Base-by-base conservation (phyloP, 1,140 invertebrate genomes). In the Drosophila jambulina region DNA sequence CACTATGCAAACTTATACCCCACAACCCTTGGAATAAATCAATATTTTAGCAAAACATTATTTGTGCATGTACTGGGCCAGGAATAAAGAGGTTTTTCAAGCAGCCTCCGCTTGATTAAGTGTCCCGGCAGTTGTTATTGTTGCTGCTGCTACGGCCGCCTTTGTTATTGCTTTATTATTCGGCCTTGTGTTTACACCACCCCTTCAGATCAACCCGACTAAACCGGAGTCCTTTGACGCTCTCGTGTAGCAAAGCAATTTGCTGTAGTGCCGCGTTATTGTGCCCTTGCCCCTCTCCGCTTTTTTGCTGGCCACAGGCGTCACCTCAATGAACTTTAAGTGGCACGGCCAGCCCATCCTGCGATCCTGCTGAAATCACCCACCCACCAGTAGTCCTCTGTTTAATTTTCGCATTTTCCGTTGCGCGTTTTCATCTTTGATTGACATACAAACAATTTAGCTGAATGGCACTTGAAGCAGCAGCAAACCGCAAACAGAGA, bases 391-490 rank as follows among this genome's bases (percentile, higher is more conserved):
- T 4, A 56, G 46, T 23, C 42, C 54, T 57, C 63, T 90, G 78
- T 90, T 90, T 90, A 90, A 90, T 90, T 90, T 90, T 90, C 85
- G 85, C 85, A 90, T 90, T 90, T 90, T 90, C 85, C 78, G 78
- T 83, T 83, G 85, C 74, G 85, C 80, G 81, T 88, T 88, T 90
- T 90, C 85, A 91, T 91, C 85, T 90, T 90, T 90, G 85, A 90
- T 90, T 88, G 87, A 91, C 88, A 85, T 75, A 88, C 88, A 91
- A 91, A 91, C 88, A 91, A 91, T 91, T 91, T 91, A 91, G 80
- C 76, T 91, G 81, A 91, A 91, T 91, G 88, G 59, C 82, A 91
- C 88, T 91, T 72, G 70, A 88, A 78, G 72, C 81, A 77, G 80
- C 84, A 75, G 71, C 62, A 78, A 87, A 71, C 79, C 83, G 83